phyloP scores from a whole-genome alignment of 2,113 vertebrate genomes.

The Clarias magur region DNA sequence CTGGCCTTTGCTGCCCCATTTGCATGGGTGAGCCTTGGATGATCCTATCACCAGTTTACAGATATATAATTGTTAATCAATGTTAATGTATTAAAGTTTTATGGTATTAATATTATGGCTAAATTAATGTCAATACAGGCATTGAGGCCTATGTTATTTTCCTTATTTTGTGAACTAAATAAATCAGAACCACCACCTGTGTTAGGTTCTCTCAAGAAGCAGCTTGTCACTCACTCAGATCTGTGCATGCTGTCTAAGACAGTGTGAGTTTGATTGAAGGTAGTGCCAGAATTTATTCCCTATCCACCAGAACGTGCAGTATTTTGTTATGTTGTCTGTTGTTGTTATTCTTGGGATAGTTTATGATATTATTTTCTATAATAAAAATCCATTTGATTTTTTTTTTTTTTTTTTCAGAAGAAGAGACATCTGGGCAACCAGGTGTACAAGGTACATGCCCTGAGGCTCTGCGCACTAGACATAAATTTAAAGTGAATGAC shows the following conservation, averaged over 20 bases:
- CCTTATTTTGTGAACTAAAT: background rate
- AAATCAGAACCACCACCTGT: background rate
- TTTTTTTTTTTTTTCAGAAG: background rate
- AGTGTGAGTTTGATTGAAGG: background rate
- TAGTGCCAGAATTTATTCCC: background rate
- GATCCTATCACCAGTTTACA: too few species aligned
- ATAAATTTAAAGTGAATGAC: background rate
- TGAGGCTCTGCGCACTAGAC: background rate
- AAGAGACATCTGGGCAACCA: background rate
- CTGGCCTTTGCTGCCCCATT: too few species aligned
- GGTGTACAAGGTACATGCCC: background rate
- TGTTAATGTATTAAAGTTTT: too few species aligned
- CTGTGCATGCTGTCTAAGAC: background rate
- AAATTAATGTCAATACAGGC: background rate
- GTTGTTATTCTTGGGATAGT: background rate
- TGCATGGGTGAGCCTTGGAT: too few species aligned
- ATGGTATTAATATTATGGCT: too few species aligned
- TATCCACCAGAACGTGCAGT: background rate
- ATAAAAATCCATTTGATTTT: background rate
- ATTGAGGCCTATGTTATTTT: background rate
- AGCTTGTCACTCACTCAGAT: background rate
- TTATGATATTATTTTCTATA: background rate
- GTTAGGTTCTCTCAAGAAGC: background rate
- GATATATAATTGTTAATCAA: too few species aligned
- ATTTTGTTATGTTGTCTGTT: background rate